Evolutionary conservation across 2,113 vertebrate species (phyloP).

Genomic region (Actenoides hombroni): DNA sequence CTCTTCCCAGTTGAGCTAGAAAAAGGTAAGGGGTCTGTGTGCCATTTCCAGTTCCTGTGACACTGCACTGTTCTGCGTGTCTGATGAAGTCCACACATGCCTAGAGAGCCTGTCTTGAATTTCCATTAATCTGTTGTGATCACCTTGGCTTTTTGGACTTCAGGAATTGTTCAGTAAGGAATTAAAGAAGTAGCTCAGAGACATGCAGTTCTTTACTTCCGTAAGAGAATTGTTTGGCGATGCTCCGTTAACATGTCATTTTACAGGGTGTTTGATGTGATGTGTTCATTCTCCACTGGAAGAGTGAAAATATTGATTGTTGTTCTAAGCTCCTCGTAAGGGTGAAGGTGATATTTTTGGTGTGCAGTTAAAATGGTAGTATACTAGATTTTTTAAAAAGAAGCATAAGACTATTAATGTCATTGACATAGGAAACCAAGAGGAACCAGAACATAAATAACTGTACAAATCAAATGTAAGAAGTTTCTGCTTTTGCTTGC

Average conservation of each 20-base stretch:
- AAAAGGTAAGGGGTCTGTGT: conserved; percentile 81
- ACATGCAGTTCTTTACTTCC: background rate
- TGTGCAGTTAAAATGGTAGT: background rate
- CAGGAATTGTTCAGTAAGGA: background rate
- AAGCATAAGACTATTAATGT: background rate
- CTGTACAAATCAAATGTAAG: background rate
- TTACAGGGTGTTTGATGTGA: background rate
- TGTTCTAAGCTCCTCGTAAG: background rate
- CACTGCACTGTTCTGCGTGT: background rate
- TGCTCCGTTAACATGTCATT: background rate
- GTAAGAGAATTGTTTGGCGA: background rate
- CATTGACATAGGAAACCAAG: background rate
- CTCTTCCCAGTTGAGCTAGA: conserved; percentile 96
- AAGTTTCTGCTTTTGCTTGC: background rate
- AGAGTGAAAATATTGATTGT: background rate
- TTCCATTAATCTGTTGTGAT: background rate
- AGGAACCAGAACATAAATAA: background rate
- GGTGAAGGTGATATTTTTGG: background rate
- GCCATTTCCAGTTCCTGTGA: background rate
- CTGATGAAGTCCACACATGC: background rate
- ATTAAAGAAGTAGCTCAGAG: background rate
- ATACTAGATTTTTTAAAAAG: background rate
- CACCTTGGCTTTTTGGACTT: background rate
- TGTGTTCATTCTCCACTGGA: background rate
- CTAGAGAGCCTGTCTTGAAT: background rate